Percentiles rank a stretch among this genome's conserved stretches.
These are phyloP conservation scores for Paragorgia papillata DNA, from an alignment of 92 coral and sea anemone genomes.

Conservation along the genomic window DNA sequence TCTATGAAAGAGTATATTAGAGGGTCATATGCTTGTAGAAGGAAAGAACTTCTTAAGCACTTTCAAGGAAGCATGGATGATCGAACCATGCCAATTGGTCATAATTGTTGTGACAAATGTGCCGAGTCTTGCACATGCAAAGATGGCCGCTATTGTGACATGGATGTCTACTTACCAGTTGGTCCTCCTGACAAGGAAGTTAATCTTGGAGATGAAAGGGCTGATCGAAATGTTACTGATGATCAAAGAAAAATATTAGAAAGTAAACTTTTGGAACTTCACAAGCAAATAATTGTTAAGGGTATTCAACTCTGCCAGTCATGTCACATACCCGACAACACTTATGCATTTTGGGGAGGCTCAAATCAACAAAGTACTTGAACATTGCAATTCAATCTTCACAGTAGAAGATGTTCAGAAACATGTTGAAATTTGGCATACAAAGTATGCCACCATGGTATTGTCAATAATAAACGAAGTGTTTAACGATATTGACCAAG, in stretches of 20 bases:
- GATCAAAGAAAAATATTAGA: no score
- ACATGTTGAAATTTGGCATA: conserved; percentile 4
- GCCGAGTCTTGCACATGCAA: not conserved
- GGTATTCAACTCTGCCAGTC: no score
- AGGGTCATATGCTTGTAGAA: not conserved
- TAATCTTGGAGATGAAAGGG: no score
- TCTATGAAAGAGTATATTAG: not conserved
- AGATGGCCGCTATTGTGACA: not conserved
- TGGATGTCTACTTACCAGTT: not conserved
- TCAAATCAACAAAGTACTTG: not conserved
- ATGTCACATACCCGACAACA: not conserved
- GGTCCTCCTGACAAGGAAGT: not conserved
- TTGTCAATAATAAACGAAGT: no score
- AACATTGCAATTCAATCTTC: not conserved
- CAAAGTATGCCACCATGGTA: not conserved
- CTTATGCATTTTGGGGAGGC: not conserved
- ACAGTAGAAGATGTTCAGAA: not conserved
- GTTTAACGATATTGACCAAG: conserved; percentile 16
- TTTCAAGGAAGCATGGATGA: no score
- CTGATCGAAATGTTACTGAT: no score
- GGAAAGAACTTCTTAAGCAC: not conserved
- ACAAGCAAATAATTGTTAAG: no score
- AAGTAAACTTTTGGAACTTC: no score
- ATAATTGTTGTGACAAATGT: not conserved
- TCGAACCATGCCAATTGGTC: not conserved